Evolutionary conservation across 2,888 invertebrate species (phyloP).

Genomic region (Alviniconcha strummeri): DNA sequence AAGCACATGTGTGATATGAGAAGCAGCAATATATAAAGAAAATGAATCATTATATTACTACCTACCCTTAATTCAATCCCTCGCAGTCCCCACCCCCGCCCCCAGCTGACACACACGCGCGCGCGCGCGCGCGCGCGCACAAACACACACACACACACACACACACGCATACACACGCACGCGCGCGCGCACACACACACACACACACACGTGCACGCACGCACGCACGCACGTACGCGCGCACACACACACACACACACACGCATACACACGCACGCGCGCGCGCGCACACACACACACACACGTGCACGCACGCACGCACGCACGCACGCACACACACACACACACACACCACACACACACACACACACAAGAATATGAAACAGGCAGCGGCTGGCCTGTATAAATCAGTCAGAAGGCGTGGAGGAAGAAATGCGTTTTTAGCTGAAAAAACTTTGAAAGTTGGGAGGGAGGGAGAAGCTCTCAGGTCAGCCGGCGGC

Average conservation of each 20-base stretch:
- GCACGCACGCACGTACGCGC: neutral
- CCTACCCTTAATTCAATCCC: no score
- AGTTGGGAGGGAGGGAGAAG: no score
- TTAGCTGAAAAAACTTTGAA: no score
- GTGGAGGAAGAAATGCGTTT: no score
- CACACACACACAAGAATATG: neutral
- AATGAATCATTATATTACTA: no score
- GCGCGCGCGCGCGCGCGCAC: neutral
- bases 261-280: neutral
- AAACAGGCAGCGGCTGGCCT: no score
- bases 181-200: neutral
- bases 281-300: neutral
- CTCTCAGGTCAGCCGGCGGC: no score
- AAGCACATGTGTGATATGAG: no score
- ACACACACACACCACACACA: neutral
- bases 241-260: neutral
- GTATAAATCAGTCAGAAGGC: no score
- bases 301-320: neutral
- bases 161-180: neutral
- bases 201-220: neutral
- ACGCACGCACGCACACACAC: neutral
- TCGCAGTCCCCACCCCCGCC: no score
- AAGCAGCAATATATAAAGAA: no score
- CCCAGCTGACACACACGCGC: conserved; percentile 1
- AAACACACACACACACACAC: neutral